phyloP scores from a whole-genome alignment of 2,888 invertebrate genomes.

The Luperina nickerlii region DNA sequence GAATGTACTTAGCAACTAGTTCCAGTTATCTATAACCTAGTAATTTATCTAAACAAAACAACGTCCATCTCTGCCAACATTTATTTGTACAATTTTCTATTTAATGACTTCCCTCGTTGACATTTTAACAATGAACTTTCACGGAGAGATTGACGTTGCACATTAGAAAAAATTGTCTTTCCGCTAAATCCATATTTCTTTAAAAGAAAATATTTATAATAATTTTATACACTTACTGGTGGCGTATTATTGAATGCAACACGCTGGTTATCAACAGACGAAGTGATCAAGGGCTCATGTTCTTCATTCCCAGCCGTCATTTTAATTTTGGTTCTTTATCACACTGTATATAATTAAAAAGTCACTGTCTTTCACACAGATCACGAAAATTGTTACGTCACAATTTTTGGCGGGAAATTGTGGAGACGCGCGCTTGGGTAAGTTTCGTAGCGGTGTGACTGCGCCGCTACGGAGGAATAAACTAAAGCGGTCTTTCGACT shows the following conservation, averaged over 20 bases:
- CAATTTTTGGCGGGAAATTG: slow-evolving; percentile 72
- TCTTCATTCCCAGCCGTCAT: slow-evolving; percentile 88
- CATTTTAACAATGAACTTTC: background rate
- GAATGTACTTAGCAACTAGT: slow-evolving; percentile 11
- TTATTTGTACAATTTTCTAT: background rate
- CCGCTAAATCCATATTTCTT: background rate
- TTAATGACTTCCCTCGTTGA: background rate
- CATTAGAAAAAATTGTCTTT: background rate
- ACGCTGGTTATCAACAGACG: slow-evolving; percentile 86
- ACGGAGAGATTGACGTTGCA: background rate
- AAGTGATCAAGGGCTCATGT: slow-evolving; percentile 87
- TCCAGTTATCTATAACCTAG: slow-evolving; percentile 13
- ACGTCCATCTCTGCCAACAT: background rate
- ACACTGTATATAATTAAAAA: slow-evolving; percentile 57
- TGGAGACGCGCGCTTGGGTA: slow-evolving; percentile 48
- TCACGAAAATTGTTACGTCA: slow-evolving; percentile 57
- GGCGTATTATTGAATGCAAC: slow-evolving; percentile 83
- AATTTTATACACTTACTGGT: slow-evolving; percentile 73
- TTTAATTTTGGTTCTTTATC: slow-evolving; percentile 63
- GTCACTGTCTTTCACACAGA: slow-evolving; percentile 71
- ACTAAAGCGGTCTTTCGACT: slow-evolving; percentile 62
- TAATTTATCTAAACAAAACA: slow-evolving; percentile 17
- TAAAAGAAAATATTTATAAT: background rate
- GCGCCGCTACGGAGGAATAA: slow-evolving; percentile 43
- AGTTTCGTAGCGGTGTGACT: slow-evolving; percentile 57